phyloP scores from a whole-genome alignment of 2,888 invertebrate species.

The Dasypolia templi region DNA sequence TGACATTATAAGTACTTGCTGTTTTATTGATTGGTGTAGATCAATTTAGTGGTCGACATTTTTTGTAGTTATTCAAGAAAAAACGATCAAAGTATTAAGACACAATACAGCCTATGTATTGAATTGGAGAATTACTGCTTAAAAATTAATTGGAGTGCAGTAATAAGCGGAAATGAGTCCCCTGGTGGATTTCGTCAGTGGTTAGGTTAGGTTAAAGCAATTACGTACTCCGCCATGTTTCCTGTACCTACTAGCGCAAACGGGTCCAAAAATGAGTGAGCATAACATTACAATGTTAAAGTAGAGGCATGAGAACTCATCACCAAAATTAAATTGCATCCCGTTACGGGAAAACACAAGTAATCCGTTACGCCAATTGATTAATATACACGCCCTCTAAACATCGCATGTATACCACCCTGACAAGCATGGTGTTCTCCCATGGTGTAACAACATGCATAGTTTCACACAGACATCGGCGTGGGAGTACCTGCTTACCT shows the following conservation, averaged over 20 bases:
- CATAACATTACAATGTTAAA: background rate
- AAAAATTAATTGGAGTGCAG: background rate
- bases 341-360: slow-evolving; percentile 60
- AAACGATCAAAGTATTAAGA: background rate
- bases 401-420: slow-evolving; percentile 21
- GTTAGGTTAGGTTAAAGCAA: background rate
- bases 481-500: slow-evolving; percentile 36
- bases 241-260: background rate
- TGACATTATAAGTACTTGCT: slow-evolving; percentile 72
- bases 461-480: slow-evolving; percentile 56
- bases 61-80: background rate
- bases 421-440: slow-evolving; percentile 46
- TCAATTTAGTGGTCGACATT: background rate
- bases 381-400: slow-evolving; percentile 47
- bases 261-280: background rate
- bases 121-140: background rate
- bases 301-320: background rate
- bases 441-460: slow-evolving; percentile 59
- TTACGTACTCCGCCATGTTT: background rate
- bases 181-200: background rate
- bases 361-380: slow-evolving; percentile 67
- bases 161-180: background rate
- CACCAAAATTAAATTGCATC: slow-evolving; percentile 17
- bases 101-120: background rate
- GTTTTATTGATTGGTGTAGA: slow-evolving; percentile 55